Conservation (phyloP, 2,797 vertebrate genomes). For the Urocyon cinereoargenteus region DNA sequence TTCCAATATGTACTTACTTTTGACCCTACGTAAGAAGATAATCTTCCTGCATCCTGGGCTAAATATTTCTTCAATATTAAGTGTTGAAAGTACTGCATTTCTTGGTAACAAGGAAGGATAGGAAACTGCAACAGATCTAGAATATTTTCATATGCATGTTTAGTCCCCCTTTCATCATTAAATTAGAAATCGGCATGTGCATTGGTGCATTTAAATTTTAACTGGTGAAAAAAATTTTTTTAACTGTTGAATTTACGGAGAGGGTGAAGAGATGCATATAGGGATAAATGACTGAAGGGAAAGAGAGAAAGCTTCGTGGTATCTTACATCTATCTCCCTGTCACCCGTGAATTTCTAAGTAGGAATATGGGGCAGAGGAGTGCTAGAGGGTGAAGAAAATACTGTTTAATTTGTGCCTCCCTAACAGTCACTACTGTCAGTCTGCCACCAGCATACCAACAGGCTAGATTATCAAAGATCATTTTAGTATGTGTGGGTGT, state of each 20-base stretch:
- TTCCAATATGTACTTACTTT: slow-evolving; percentile 64
- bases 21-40: slow-evolving; percentile 51
- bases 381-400: neutral
- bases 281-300: neutral
- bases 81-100: slow-evolving; percentile 13
- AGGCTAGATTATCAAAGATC: neutral
- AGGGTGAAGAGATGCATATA: neutral
- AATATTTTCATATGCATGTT: slow-evolving; percentile 40
- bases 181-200: slow-evolving; percentile 29
- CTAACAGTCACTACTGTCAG: neutral
- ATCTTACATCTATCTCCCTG: neutral
- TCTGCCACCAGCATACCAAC: neutral
- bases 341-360: slow-evolving; percentile 46
- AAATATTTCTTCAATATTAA: slow-evolving; percentile 55
- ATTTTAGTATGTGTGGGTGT: neutral
- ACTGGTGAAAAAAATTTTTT: neutral
- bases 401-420: slow-evolving; percentile 28
- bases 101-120: neutral
- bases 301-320: neutral
- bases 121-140: neutral
- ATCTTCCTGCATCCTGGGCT: slow-evolving; percentile 19
- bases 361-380: neutral
- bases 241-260: neutral
- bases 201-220: slow-evolving; percentile 47
- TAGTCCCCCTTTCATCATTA: slow-evolving; percentile 17